Base-by-base conservation (phyloP, 2,797 vertebrate genomes). In the Crocidura indochinensis region DNA sequence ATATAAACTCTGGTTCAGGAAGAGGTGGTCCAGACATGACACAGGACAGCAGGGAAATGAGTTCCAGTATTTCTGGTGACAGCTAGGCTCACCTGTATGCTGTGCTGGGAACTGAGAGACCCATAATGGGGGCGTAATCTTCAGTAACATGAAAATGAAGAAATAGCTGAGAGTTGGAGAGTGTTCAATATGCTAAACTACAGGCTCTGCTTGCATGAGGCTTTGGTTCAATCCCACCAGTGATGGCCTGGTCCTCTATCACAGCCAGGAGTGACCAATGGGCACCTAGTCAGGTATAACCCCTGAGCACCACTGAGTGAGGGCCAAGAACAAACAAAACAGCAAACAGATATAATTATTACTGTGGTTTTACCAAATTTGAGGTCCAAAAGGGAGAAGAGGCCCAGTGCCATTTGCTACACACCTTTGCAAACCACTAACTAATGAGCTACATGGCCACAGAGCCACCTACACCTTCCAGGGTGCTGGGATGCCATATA, bases 51-150 rank as follows among this genome's bases (percentile, higher is more conserved):
- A 51, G 38, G n/a, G 22, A 82, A 81, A 49, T 11, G 82, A 1
- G 49, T 22, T 47, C 31, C 22, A 44, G 38, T 62, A 14, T 3
- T 20, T 53, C 31, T 8, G 49, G 14, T 4, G 1, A 7, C 65
- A 4, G 10, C 49, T n/a, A 1, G 1, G 3, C 31, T 19, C 56
- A 60, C 56, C 46, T 46, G 46, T 0, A 26, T 15, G 14, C 51
- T 51, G 29, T 49, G 46, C 12, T 68, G 1, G 15, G 46, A 62
- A 56, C 10, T n/a, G 71, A 67, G 27, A 60, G 49, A 15, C 44
- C 56, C 0, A 0, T 14, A 31, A 26, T 0, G 6, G 44, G 20
- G 65, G 1, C 2, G 2, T 24, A 10, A 31, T 60, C n/a, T 76
- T 84, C 6, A 46, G 84, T 12, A 51, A 62, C 1, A 2, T 8